Conservation (phyloP, 2,797 vertebrate genomes). For the Gymnodraco acuticeps region DNA sequence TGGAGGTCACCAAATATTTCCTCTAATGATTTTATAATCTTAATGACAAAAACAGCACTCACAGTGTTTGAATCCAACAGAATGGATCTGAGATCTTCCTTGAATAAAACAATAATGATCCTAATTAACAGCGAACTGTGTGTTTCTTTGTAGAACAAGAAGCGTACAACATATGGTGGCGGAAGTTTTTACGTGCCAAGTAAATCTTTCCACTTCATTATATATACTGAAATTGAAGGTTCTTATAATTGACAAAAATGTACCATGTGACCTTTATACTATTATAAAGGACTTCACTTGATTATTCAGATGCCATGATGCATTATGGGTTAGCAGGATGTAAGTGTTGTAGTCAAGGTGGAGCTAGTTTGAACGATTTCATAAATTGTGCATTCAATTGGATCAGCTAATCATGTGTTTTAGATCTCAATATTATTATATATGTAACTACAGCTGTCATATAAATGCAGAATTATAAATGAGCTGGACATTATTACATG, state of each 20-base stretch:
- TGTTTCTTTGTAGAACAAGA: not conserved
- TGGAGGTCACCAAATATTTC: not conserved
- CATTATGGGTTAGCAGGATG: not conserved
- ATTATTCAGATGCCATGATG: not conserved
- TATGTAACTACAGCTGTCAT: not conserved
- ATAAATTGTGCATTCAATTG: not conserved
- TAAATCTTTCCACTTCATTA: not conserved
- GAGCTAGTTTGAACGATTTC: not conserved
- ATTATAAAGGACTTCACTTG: not conserved
- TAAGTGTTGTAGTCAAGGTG: not conserved
- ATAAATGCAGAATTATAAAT: not conserved
- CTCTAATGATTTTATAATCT: not conserved
- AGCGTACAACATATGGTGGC: not conserved
- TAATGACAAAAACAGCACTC: not conserved
- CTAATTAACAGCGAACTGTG: too few relatives aligned
- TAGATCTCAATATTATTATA: not conserved
- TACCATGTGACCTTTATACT: not conserved
- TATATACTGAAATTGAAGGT: not conserved
- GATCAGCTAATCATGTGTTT: conserved; percentile 1
- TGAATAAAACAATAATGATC: not conserved
- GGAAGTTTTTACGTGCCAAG: not conserved
- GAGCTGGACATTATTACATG: not conserved
- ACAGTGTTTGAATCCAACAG: not conserved
- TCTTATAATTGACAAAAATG: not conserved
- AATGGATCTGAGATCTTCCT: not conserved